These are phyloP conservation scores for Borostomias antarcticus DNA, from an alignment of 2,797 vertebrate species.

Conservation along the genomic window DNA sequence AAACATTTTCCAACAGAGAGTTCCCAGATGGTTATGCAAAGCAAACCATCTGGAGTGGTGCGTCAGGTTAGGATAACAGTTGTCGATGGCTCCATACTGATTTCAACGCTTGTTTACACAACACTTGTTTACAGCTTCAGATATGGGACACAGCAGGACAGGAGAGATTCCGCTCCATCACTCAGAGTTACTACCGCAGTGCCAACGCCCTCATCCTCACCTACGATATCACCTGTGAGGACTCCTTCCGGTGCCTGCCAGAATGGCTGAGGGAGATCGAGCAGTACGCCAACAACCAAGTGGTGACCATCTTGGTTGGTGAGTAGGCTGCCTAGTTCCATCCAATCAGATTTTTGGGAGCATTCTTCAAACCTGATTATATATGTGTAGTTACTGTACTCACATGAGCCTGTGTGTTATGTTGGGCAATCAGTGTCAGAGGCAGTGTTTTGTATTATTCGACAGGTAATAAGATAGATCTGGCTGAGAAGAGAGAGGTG, in stretches of 20 bases:
- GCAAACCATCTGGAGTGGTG: too few species aligned
- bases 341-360: not conserved
- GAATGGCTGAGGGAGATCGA: conserved; percentile 99
- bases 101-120: conserved; percentile 51
- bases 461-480: conserved; percentile 97
- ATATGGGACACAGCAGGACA: conserved; percentile 99
- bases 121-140: conserved; percentile 83
- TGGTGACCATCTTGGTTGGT: conserved; percentile 99
- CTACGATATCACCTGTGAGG: conserved; percentile 98
- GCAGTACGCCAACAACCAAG: conserved; percentile 98
- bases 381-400: not conserved
- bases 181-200: conserved; percentile 98
- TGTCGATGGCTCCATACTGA: not conserved
- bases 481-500: conserved; percentile 95
- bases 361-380: not conserved
- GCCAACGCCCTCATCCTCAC: conserved; percentile 98
- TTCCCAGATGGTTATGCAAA: too few species aligned
- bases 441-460: not conserved
- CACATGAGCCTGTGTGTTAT: not conserved
- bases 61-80: too few species aligned
- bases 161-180: conserved; percentile 98
- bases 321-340: conserved; percentile 62
- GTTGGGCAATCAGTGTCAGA: not conserved
- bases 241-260: conserved; percentile 98
- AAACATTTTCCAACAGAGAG: too few species aligned